phyloP scores from a whole-genome alignment of 1,140 invertebrate genomes.

The Brachionus sp. region DNA sequence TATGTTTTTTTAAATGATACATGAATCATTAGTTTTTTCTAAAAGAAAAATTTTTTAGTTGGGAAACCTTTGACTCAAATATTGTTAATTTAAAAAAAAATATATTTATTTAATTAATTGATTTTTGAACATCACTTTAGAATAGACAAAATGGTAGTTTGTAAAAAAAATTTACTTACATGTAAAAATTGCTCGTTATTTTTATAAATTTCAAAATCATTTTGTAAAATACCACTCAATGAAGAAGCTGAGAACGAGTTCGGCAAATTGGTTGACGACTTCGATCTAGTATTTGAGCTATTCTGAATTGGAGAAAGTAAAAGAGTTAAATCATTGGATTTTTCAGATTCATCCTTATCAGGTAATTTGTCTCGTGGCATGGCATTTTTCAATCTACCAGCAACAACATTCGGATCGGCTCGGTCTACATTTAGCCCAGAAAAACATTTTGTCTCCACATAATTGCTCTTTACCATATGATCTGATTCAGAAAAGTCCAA shows the following conservation, averaged over 20 bases:
- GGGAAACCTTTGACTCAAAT: too few species aligned
- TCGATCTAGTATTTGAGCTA: background rate
- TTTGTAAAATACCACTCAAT: background rate
- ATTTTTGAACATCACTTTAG: background rate
- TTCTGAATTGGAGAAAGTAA: background rate
- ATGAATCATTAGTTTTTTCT: too few species aligned
- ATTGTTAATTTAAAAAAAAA: too few species aligned
- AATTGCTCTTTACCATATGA: background rate
- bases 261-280: background rate
- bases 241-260: background rate
- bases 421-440: background rate
- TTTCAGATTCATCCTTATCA: background rate
- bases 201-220: conserved; percentile 4
- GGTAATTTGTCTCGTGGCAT: background rate
- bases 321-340: background rate
- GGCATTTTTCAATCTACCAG: background rate
- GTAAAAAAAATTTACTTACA: background rate
- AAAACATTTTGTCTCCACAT: background rate
- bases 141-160: too few species aligned
- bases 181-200: background rate
- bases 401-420: background rate
- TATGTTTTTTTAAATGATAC: too few species aligned
- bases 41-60: too few species aligned
- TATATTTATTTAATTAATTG: background rate
- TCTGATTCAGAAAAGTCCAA: background rate